Percentiles rank a stretch among this genome's conserved stretches.
Conservation (phyloP, 2,797 vertebrate species). For the Macroramphosus scolopax region DNA sequence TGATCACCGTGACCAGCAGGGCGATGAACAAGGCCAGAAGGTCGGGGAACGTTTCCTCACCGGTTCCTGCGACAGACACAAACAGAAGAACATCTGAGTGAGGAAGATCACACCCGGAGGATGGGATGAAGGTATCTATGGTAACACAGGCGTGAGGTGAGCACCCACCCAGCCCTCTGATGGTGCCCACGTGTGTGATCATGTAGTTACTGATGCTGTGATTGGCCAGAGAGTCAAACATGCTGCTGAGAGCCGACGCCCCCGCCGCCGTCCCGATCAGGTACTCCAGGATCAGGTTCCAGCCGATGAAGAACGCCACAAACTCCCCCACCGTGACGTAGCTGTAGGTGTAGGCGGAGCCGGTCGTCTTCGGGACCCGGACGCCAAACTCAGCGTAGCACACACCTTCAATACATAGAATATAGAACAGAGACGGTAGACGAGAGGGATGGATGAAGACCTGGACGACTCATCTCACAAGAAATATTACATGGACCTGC, state of each 20-base stretch:
- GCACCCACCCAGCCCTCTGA: conserved; percentile 87
- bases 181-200: conserved; percentile 85
- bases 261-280: conserved; percentile 94
- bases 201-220: conserved; percentile 93
- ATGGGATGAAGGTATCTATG: too few species aligned
- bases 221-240: conserved; percentile 96
- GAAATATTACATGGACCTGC: too few species aligned
- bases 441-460: too few species aligned
- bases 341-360: conserved; percentile 97
- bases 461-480: too few species aligned
- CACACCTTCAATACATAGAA: conserved; percentile 88
- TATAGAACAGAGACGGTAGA: too few species aligned
- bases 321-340: conserved; percentile 97
- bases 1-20: conserved; percentile 85
- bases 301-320: conserved; percentile 95
- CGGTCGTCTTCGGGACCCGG: conserved; percentile 93
- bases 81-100: background rate
- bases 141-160: too few species aligned
- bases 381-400: conserved; percentile 98
- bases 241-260: conserved; percentile 93
- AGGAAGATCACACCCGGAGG: background rate
- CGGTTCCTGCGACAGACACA: conserved; percentile 80
- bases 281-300: conserved; percentile 97
- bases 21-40: conserved; percentile 90
- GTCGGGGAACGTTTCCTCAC: conserved; percentile 94